Base-by-base conservation (phyloP, 2,797 vertebrate genomes). In the Chiroxiphia lanceolata region DNA sequence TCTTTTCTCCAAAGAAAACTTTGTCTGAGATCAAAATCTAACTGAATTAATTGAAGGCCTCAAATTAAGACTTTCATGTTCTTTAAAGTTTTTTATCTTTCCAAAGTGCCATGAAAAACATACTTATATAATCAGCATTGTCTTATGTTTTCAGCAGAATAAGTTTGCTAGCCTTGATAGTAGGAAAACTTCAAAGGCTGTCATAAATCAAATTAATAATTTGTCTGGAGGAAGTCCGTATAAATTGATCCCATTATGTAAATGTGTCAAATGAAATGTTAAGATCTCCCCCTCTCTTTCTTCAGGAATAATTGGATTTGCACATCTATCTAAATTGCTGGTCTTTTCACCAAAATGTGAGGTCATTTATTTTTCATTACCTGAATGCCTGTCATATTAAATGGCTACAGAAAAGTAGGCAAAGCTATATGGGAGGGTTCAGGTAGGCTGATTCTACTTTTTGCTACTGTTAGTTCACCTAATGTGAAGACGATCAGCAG, bases 121-220 rank as follows among this genome's bases (percentile, higher is more conserved):
- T 70, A 40, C 9, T 95, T 96, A 44, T 0, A 54, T 92, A 85
- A 78, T 71, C 79, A 87, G 18, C 22, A 40, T 15, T 81, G 42
- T 42, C 54, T 93, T 13, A 9, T 59, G 22, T 40, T 94, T 81
- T 91, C 59, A 71, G 25, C 51, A 60, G 31, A 74, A 92, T 82
- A 77, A 86, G 33, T 85, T 95, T 87, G 45, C n/a, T 72, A 87
- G 69, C 61, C 61, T 83, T 84, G 71, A 87, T 87, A 91, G 53
- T 6, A 74, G 40, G 50, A 93, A 83, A 87, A 87, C 76, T 94
- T 95, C 91, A 96, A 96, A 97, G 85, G 26, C 72, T 87, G 29
- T 76, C 59, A 81, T 87, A 88, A 95, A 90, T 91, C 47, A 90
- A 79, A 90, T 93, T 2, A 91, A 76, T 88, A 63, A 93, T 93